Conservation (phyloP, 2,888 invertebrate genomes). For the Cataglyphis cursor region DNA sequence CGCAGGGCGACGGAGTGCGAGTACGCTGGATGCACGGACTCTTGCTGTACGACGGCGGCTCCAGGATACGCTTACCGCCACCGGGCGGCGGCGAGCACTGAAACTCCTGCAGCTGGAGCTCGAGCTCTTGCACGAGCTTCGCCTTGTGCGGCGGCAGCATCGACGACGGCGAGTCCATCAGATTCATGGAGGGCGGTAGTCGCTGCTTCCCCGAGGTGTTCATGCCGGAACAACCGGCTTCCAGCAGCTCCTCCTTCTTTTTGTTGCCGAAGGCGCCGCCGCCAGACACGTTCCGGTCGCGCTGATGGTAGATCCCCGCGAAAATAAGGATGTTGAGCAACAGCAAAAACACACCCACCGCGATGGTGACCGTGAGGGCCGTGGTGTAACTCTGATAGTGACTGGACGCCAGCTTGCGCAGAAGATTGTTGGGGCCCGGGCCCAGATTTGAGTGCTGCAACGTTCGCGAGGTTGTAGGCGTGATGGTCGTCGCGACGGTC, state of each 20-base stretch:
- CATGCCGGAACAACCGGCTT: conserved; percentile 91
- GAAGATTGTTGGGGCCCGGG: conserved; percentile 90
- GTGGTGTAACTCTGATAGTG: conserved; percentile 96
- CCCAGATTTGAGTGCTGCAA: conserved; percentile 85
- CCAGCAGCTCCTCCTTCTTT: conserved; percentile 92
- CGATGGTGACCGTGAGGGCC: conserved; percentile 95
- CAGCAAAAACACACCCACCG: conserved; percentile 94
- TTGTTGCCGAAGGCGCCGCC: conserved; percentile 88
- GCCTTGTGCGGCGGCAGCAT: conserved; percentile 82
- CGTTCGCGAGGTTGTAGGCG: conserved; percentile 78
- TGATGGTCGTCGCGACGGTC: conserved; percentile 69
- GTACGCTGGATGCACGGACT: conserved; percentile 78
- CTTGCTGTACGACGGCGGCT: conserved; percentile 82
- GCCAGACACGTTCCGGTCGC: conserved; percentile 88
- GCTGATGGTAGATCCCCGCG: conserved; percentile 95
- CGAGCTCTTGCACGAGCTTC: conserved; percentile 86
- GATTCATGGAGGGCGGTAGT: conserved; percentile 80
- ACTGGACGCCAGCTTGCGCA: conserved; percentile 92
- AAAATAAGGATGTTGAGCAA: conserved; percentile 95
- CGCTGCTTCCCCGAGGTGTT: conserved; percentile 85
- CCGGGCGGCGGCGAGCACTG: conserved; percentile 88
- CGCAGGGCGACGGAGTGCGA: conserved; percentile 84
- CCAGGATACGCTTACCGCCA: conserved; percentile 81
- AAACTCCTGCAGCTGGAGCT: conserved; percentile 90
- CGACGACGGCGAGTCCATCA: conserved; percentile 79